These are phyloP conservation scores for Xestia c-nigrum DNA, from an alignment of 2,888 invertebrate species.

Conservation along the genomic window DNA sequence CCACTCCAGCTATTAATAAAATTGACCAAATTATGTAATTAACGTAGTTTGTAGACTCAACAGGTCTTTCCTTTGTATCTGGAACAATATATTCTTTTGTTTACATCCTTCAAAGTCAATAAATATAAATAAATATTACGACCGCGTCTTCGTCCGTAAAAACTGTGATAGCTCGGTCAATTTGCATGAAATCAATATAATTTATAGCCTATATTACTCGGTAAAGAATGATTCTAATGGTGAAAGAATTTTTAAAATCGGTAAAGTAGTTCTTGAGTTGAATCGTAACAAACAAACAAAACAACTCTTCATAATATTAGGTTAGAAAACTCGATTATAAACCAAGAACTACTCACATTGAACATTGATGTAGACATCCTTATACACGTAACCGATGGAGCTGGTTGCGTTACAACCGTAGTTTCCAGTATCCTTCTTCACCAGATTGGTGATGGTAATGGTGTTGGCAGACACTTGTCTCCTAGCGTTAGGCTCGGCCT, in stretches of 20 bases:
- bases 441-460: slow-evolving; percentile 94
- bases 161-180: too few species aligned
- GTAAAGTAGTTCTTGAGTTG: too few species aligned
- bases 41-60: background rate
- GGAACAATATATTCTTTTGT: background rate
- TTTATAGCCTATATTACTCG: too few species aligned
- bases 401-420: slow-evolving; percentile 99
- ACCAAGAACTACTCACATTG: slow-evolving; percentile 90
- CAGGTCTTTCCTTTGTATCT: background rate
- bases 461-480: slow-evolving; percentile 91
- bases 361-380: slow-evolving; percentile 99
- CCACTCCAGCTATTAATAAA: background rate
- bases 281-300: too few species aligned
- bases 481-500: slow-evolving; percentile 92
- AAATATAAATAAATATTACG: too few species aligned
- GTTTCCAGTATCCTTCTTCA: slow-evolving; percentile 98
- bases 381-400: slow-evolving; percentile 99
- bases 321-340: too few species aligned
- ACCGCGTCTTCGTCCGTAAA: too few species aligned
- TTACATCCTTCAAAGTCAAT: too few species aligned
- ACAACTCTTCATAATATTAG: too few species aligned
- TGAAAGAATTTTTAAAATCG: too few species aligned
- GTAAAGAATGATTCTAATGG: too few species aligned
- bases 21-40: background rate
- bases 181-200: too few species aligned